phyloP scores from a whole-genome alignment of 2,797 vertebrate genomes.

The Periparus ater region DNA sequence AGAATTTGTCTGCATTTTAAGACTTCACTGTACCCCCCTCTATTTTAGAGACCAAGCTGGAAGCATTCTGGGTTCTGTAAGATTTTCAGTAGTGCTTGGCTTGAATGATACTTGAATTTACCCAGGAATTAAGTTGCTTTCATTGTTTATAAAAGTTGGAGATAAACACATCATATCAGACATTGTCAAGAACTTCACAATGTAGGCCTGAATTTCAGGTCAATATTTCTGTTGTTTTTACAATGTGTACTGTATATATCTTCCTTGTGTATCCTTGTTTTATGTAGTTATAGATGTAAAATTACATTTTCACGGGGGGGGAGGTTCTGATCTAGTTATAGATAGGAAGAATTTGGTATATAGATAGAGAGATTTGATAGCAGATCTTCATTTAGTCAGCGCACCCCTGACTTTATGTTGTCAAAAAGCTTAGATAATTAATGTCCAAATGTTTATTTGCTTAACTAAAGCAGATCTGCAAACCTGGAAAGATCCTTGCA shows the following conservation, averaged over 20 bases:
- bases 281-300: background rate
- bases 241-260: background rate
- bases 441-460: background rate
- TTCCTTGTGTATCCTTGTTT: background rate
- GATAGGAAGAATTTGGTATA: background rate
- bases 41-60: background rate
- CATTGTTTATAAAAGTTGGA: background rate
- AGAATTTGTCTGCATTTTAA: background rate
- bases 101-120: background rate
- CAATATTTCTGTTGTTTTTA: background rate
- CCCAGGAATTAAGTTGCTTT: background rate
- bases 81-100: background rate
- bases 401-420: background rate
- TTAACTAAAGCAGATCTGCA: background rate
- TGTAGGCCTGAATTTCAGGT: background rate
- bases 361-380: background rate
- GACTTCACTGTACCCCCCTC: background rate
- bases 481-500: conserved; percentile 1
- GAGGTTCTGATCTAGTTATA: background rate
- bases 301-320: fast-evolving
- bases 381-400: background rate
- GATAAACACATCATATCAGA: fast-evolving
- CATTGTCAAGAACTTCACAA: background rate
- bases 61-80: background rate
- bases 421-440: background rate